phyloP scores from a whole-genome alignment of 1,140 invertebrate species.

The Lasaia peninsularis region DNA sequence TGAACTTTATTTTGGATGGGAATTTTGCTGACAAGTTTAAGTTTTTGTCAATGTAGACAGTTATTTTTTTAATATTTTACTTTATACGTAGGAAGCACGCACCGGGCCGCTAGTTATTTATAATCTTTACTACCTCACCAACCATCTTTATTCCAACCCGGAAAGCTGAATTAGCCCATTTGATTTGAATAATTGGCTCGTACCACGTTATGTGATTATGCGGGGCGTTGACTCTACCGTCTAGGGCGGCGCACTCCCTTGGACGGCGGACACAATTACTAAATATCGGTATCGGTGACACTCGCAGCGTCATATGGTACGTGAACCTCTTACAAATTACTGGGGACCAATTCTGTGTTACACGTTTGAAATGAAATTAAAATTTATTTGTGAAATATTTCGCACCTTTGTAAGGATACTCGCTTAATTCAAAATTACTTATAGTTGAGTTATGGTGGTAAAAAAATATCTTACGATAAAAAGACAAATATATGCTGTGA shows the following conservation, averaged over 20 bases:
- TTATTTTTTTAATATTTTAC: no score
- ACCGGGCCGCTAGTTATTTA: no score
- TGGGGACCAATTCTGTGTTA: not conserved
- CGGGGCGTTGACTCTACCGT: not conserved
- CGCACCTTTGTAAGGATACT: no score
- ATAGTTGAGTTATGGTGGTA: no score
- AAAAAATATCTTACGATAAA: no score
- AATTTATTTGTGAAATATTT: not conserved
- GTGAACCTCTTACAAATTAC: not conserved
- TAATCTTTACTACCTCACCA: not conserved
- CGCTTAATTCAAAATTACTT: no score
- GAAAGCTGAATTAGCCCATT: no score
- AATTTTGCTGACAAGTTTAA: no score
- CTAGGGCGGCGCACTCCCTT: slow-evolving; percentile 8
- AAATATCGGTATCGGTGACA: slow-evolving; percentile 5
- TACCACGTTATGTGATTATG: not conserved
- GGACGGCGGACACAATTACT: slow-evolving; percentile 2
- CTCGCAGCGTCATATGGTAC: slow-evolving; percentile 2
- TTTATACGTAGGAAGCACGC: no score
- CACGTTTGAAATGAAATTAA: not conserved
- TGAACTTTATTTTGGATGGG: no score
- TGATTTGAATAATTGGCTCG: not conserved
- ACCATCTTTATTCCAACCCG: not conserved
- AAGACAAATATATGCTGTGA: no score
- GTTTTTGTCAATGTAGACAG: no score